Conservation (phyloP, 2,797 vertebrate genomes). For the Euphonia xanthogaster region DNA sequence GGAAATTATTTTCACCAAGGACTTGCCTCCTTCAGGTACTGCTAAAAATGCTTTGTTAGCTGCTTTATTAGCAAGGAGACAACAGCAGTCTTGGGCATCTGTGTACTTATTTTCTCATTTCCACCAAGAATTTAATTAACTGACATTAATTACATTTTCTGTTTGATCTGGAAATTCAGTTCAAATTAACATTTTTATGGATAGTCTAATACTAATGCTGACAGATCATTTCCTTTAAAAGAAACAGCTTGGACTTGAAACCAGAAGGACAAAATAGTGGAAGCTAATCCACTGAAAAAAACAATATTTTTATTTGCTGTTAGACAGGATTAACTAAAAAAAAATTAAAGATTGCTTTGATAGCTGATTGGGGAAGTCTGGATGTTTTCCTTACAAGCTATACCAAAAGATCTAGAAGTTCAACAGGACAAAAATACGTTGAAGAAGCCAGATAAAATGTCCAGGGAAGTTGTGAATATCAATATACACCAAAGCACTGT, state of each 20-base stretch:
- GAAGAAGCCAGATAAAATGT: not conserved
- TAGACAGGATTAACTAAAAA: not conserved
- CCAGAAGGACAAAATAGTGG: not conserved
- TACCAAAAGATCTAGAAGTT: not conserved
- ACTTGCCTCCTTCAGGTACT: not conserved
- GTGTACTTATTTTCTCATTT: slow-evolving; percentile 37
- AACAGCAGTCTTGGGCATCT: not conserved
- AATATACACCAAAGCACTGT: not conserved
- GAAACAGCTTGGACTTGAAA: not conserved
- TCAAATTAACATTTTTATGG: slow-evolving; percentile 37
- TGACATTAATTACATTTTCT: slow-evolving; percentile 50
- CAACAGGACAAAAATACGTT: not conserved
- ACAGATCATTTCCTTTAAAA: not conserved
- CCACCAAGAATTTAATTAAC: slow-evolving; percentile 48
- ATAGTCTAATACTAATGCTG: not conserved
- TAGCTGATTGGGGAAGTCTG: not conserved
- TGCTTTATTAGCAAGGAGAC: slow-evolving; percentile 10
- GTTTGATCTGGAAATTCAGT: slow-evolving; percentile 39
- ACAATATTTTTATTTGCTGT: not conserved
- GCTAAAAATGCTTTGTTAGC: not conserved
- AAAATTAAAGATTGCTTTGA: not conserved
- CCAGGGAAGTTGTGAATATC: not conserved
- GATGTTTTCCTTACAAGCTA: not conserved
- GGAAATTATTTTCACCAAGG: not conserved
- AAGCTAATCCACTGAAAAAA: not conserved